Percentiles rank a stretch among this genome's conserved stretches.
phyloP scores from a whole-genome alignment of 2,797 vertebrate species.

The Trachops cirrhosus region DNA sequence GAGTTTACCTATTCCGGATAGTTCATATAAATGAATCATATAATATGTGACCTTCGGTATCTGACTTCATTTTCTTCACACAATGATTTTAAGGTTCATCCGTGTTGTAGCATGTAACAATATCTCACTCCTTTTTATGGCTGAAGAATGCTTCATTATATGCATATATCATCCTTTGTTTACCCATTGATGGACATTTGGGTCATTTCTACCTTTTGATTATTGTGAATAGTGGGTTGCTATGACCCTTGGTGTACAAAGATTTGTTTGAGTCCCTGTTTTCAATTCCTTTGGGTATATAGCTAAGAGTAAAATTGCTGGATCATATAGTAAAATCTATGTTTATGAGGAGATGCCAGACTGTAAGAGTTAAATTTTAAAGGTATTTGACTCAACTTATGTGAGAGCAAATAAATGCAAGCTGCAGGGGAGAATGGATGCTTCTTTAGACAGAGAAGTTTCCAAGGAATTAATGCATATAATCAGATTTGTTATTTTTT shows the following conservation, averaged over 20 bases:
- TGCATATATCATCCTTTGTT: background rate
- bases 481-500: background rate
- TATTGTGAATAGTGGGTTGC: background rate
- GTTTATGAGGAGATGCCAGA: background rate
- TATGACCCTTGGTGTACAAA: background rate
- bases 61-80: background rate
- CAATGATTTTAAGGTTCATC: background rate
- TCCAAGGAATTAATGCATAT: background rate
- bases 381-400: background rate
- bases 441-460: background rate
- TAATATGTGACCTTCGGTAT: background rate
- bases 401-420: background rate
- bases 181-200: background rate
- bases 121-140: background rate
- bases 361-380: background rate
- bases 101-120: background rate
- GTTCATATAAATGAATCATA: background rate
- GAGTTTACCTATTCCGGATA: background rate
- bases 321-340: background rate
- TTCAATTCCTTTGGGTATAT: background rate
- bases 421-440: background rate
- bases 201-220: background rate
- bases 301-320: background rate
- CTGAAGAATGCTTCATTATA: background rate
- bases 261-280: background rate